Evolutionary conservation across 2,888 invertebrate species (phyloP).

Genomic region (Netelia fuscicornis): DNA sequence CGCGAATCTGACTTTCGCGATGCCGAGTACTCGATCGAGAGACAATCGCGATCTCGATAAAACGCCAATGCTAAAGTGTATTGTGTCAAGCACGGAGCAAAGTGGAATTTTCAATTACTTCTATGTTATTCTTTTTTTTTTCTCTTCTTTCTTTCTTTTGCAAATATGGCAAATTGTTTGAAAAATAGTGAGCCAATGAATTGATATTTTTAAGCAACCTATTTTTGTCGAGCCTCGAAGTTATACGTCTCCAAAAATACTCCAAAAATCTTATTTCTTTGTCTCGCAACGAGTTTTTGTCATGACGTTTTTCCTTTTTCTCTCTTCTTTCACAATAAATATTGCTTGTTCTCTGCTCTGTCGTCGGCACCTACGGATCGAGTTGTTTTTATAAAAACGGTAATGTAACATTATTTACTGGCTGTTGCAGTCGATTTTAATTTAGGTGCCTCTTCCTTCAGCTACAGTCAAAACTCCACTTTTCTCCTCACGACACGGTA

Average conservation of each 20-base stretch:
- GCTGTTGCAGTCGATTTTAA: constrained; percentile 44
- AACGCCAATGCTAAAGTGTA: constrained; percentile 55
- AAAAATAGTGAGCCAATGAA: too few species aligned
- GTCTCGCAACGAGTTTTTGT: too few species aligned
- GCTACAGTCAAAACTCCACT: constrained; percentile 52
- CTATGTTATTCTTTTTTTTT: neutral
- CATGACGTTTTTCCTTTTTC: neutral
- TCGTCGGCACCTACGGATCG: constrained; percentile 1
- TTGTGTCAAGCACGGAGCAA: constrained; percentile 78
- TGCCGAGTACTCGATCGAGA: neutral
- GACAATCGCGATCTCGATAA: constrained; percentile 10
- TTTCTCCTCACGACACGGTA: constrained; percentile 67
- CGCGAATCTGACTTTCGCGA: too few species aligned
- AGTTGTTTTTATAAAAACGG: constrained; percentile 23
- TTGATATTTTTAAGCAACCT: too few species aligned
- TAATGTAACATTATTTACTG: constrained; percentile 25
- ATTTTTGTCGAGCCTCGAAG: too few species aligned
- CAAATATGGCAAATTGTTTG: neutral
- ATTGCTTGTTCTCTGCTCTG: neutral
- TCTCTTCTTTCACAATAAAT: neutral
- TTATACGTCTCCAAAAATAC: too few species aligned
- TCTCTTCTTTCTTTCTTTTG: neutral
- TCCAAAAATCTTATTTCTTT: too few species aligned
- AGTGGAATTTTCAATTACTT: constrained; percentile 60
- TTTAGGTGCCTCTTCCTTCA: constrained; percentile 56